Conservation (phyloP, 2,797 vertebrate genomes). For the Hemitrygon akajei region DNA sequence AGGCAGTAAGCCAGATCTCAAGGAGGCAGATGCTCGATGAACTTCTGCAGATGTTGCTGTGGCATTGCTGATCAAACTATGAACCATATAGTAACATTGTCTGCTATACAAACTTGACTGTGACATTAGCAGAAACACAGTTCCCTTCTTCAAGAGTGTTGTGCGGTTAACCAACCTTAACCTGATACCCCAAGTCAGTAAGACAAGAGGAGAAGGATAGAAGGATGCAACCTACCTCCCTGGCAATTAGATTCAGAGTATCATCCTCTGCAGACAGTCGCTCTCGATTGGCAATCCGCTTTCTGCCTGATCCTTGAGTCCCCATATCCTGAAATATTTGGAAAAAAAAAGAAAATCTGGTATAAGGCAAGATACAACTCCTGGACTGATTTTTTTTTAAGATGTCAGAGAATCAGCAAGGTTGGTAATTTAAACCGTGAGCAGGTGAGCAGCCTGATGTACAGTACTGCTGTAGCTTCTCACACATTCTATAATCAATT, state of each 20-base stretch:
- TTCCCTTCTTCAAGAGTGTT: no score
- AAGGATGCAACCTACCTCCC: conserved; percentile 65
- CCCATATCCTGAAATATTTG: conserved; percentile 61
- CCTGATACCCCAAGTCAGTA: no score
- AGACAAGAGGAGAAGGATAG: no score
- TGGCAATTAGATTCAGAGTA: conserved; percentile 81
- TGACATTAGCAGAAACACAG: no score
- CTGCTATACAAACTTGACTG: no score
- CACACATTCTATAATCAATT: neutral
- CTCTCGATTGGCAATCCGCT: conserved; percentile 77
- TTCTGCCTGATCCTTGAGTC: conserved; percentile 78
- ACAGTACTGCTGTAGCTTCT: neutral
- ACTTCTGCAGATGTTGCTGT: no score
- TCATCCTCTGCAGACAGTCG: conserved; percentile 80
- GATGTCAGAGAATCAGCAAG: neutral
- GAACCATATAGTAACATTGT: no score
- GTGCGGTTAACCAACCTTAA: no score
- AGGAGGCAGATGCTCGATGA: no score
- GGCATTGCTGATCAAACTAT: no score
- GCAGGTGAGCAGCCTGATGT: neutral
- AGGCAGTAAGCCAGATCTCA: no score
- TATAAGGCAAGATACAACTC: neutral
- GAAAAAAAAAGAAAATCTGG: neutral
- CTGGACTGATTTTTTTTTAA: neutral
- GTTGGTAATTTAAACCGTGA: neutral